Percentiles rank a stretch among this genome's conserved stretches.
Conservation (phyloP, 2,113 vertebrate species). For the Trinectes maculatus region DNA sequence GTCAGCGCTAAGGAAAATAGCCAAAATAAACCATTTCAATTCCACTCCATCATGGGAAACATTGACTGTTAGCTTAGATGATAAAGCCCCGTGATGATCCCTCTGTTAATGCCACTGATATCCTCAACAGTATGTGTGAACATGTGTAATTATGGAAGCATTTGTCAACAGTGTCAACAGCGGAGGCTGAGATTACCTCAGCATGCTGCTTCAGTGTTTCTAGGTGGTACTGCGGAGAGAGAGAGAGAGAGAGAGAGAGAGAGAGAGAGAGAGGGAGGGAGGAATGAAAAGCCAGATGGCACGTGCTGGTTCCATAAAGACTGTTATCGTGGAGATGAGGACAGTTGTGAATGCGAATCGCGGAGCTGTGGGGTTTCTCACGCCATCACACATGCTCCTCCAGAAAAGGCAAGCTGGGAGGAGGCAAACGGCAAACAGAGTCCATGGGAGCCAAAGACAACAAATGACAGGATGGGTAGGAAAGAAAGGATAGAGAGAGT, state of each 20-base stretch:
- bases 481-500: neutral
- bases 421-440: neutral
- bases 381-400: slow-evolving; percentile 32
- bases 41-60: too few relatives aligned
- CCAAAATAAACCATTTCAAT: too few relatives aligned
- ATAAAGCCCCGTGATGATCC: too few relatives aligned
- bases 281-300: slow-evolving; percentile 65
- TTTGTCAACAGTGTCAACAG: slow-evolving; percentile 36
- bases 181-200: slow-evolving; percentile 69
- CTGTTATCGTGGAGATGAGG: slow-evolving; percentile 66
- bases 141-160: slow-evolving; percentile 56
- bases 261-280: slow-evolving; percentile 63
- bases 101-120: slow-evolving; percentile 1
- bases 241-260: too few relatives aligned
- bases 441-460: neutral
- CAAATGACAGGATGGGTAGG: neutral
- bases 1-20: too few relatives aligned
- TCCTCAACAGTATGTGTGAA: slow-evolving; percentile 29
- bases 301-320: slow-evolving; percentile 60
- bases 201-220: slow-evolving; percentile 63
- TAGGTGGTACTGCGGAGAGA: slow-evolving; percentile 49
- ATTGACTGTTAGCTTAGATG: too few relatives aligned
- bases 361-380: slow-evolving; percentile 45
- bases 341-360: slow-evolving; percentile 62
- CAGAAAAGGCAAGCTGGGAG: slow-evolving; percentile 18